phyloP scores from a whole-genome alignment of 1,140 invertebrate genomes.

The Drosophila lacteicornis region DNA sequence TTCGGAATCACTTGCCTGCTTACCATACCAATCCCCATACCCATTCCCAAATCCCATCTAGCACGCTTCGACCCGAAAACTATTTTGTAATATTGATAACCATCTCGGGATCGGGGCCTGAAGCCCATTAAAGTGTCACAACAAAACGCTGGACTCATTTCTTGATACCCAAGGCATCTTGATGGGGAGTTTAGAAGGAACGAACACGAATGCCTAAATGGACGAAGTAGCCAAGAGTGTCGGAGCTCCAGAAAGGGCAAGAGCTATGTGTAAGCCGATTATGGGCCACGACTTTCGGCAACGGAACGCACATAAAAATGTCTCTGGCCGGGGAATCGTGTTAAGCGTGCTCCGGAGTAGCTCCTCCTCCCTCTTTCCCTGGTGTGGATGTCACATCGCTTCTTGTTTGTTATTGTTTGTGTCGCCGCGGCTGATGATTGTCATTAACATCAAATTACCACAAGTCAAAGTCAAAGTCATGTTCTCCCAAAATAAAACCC shows the following conservation, averaged over 20 bases:
- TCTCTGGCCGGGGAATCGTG: constrained; percentile 58
- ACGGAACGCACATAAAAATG: constrained; percentile 55
- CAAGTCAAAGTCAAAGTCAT: constrained; percentile 82
- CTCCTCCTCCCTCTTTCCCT: neutral
- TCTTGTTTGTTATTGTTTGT: constrained; percentile 41
- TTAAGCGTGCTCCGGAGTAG: constrained; percentile 55
- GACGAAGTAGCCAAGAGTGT: constrained; percentile 49
- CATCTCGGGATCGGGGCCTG: constrained; percentile 19
- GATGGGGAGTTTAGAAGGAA: constrained; percentile 61
- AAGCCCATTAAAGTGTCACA: constrained; percentile 74
- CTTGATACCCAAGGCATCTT: constrained; percentile 64
- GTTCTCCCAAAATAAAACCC: constrained; percentile 55
- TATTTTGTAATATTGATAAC: constrained; percentile 61
- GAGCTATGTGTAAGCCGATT: constrained; percentile 68
- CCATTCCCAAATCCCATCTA: constrained; percentile 24
- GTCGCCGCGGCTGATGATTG: constrained; percentile 72
- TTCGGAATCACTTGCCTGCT: constrained; percentile 14
- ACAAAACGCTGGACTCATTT: constrained; percentile 80
- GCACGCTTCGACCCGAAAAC: constrained; percentile 33
- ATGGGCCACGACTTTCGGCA: constrained; percentile 59
- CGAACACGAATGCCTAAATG: constrained; percentile 69
- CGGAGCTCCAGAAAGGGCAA: constrained; percentile 19
- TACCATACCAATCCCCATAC: constrained; percentile 21
- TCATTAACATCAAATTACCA: constrained; percentile 83
- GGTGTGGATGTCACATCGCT: constrained; percentile 65